Percentiles rank a stretch among this genome's conserved stretches.
Evolutionary conservation across 2,113 vertebrate genomes (phyloP).

Genomic region (Equus przewalskii): DNA sequence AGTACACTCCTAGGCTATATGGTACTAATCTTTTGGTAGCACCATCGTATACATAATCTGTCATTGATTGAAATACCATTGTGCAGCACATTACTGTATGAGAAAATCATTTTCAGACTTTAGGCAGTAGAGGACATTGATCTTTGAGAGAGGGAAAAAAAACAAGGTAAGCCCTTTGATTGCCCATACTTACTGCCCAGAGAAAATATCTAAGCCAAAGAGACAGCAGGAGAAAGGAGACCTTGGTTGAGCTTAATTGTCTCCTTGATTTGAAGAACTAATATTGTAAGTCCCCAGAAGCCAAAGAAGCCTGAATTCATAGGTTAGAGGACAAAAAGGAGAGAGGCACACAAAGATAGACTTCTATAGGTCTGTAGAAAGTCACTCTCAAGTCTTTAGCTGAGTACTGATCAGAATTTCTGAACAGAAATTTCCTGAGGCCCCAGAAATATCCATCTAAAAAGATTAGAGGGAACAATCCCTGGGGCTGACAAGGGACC

Average conservation of each 20-base stretch:
- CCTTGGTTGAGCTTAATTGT: background rate
- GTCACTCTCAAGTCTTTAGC: background rate
- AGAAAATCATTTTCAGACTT: background rate
- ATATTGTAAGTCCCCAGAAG: background rate
- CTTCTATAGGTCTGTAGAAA: background rate
- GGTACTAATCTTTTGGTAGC: too few species aligned
- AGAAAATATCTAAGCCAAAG: background rate
- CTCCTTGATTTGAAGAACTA: background rate
- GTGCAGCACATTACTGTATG: too few species aligned
- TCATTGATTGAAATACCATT: too few species aligned
- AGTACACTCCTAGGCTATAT: too few species aligned
- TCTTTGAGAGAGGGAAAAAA: background rate
- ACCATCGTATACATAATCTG: too few species aligned
- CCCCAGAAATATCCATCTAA: background rate
- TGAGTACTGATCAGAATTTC: background rate
- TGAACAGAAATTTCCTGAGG: background rate
- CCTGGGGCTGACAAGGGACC: background rate
- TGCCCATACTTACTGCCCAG: background rate
- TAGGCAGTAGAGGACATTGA: background rate
- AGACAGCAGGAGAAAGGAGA: background rate
- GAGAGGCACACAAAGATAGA: background rate
- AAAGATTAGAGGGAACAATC: background rate
- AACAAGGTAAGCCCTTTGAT: background rate
- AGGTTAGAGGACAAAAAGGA: background rate
- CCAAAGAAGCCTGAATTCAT: background rate